Percentiles rank a stretch among this genome's conserved stretches.
These are phyloP conservation scores for Panulirus ornatus DNA, from an alignment of 1,140 invertebrate species.

Conservation along the genomic window DNA sequence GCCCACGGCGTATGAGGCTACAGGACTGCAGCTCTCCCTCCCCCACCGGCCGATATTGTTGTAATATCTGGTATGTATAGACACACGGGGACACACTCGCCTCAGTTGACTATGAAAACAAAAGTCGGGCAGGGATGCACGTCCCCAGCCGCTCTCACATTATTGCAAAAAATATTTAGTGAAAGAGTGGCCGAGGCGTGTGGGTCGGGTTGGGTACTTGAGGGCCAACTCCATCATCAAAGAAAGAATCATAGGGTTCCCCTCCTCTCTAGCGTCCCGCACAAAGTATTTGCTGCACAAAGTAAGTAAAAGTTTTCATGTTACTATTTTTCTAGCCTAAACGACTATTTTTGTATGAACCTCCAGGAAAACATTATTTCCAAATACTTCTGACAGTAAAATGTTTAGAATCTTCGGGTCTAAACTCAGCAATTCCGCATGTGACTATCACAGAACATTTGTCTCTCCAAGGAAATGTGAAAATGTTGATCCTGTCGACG, in stretches of 20 bases:
- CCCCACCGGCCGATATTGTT: background rate
- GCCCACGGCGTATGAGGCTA: no score
- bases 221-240: constrained; percentile 9
- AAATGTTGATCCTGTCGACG: constrained; percentile 13
- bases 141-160: background rate
- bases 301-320: constrained; percentile 61
- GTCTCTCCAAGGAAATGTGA: background rate
- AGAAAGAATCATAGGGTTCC: constrained; percentile 13
- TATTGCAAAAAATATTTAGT: background rate
- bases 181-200: background rate
- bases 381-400: constrained; percentile 28
- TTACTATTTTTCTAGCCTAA: constrained; percentile 58
- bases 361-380: constrained; percentile 57
- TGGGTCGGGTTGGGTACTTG: constrained; percentile 1
- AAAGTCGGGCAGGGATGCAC: constrained; percentile 4
- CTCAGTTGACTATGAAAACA: constrained; percentile 2
- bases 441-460: no score
- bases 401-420: constrained; percentile 55
- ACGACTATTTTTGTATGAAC: constrained; percentile 59
- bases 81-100: background rate
- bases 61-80: constrained; percentile 15
- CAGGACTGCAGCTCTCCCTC: background rate
- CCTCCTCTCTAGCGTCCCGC: constrained; percentile 25
- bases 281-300: constrained; percentile 40
- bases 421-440: constrained; percentile 31